A percentile compares a stretch with the other conserved stretches of the same genome.
Evolutionary conservation across 2,797 vertebrate genomes (phyloP).

Genomic region (Leptoclinus maculatus): DNA sequence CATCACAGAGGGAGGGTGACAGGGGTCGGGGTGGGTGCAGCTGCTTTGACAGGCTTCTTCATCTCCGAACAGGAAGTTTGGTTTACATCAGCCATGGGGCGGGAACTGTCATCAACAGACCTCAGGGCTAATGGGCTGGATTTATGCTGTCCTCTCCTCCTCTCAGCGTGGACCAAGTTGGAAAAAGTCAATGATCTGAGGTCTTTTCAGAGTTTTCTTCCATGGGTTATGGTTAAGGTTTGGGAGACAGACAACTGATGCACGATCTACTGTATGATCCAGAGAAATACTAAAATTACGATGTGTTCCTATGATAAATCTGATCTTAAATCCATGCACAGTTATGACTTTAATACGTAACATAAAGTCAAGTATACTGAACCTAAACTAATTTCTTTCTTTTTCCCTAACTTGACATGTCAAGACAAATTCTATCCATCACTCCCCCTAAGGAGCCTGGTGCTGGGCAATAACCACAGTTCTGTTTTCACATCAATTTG

Average conservation of each 20-base stretch:
- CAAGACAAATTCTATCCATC: constrained; percentile 69
- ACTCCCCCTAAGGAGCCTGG: constrained; percentile 35
- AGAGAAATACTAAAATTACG: not conserved
- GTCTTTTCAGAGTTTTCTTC: constrained; percentile 33
- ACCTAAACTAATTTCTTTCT: constrained; percentile 36
- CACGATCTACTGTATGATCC: not conserved
- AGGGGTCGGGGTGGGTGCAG: constrained; percentile 67
- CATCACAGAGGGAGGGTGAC: constrained; percentile 73
- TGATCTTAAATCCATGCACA: not conserved
- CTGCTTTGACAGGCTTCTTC: constrained; percentile 82
- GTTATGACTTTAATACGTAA: constrained; percentile 27
- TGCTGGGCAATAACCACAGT: constrained; percentile 59
- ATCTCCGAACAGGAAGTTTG: constrained; percentile 84
- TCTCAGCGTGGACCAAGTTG: constrained; percentile 51
- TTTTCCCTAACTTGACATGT: constrained; percentile 54
- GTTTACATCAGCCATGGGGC: constrained; percentile 82
- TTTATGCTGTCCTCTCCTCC: constrained; percentile 78
- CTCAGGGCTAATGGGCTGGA: constrained; percentile 74
- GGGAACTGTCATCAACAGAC: constrained; percentile 76
- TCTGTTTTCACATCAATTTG: constrained; percentile 83
- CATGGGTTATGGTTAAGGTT: constrained; percentile 26
- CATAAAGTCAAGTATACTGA: constrained; percentile 5
- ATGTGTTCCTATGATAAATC: constrained; percentile 3
- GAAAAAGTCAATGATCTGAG: constrained; percentile 51
- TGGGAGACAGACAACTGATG: not conserved